phyloP scores from a whole-genome alignment of 2,888 invertebrate species.

The Formica aserva region DNA sequence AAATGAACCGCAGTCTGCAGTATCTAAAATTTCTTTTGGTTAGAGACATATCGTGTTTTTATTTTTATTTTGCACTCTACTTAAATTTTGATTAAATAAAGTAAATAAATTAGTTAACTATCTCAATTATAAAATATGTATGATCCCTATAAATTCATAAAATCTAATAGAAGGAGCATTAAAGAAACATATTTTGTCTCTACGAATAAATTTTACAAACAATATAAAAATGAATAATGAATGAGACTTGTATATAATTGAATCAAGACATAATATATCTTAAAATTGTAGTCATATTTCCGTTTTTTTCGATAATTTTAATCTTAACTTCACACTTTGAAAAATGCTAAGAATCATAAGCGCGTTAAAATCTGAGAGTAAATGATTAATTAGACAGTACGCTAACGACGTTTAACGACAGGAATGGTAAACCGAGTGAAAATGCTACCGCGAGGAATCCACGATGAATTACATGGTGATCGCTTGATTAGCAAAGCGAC shows the following conservation, averaged over 20 bases:
- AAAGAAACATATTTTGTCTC: background rate
- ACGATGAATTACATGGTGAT: constrained; percentile 58
- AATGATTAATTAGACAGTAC: constrained; percentile 31
- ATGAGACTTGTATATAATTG: background rate
- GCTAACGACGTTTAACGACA: constrained; percentile 8
- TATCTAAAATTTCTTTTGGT: constrained; percentile 12
- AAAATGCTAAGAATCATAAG: background rate
- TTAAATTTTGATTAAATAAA: background rate
- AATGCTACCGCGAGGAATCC: constrained; percentile 37
- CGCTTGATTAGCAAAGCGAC: constrained; percentile 70
- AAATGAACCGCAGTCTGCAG: background rate
- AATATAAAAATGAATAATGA: background rate
- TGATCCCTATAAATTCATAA: background rate
- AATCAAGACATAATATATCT: background rate
- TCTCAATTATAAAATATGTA: background rate
- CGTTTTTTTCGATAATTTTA: background rate
- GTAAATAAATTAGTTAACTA: background rate
- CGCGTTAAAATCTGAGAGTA: background rate
- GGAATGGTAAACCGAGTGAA: constrained; percentile 5
- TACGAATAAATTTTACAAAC: background rate
- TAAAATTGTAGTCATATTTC: background rate
- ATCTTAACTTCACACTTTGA: background rate
- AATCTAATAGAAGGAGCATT: background rate
- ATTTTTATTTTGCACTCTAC: background rate
- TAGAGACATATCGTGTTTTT: background rate